Base-by-base conservation (phyloP, 2,797 vertebrate species). In the Vultur gryphus region DNA sequence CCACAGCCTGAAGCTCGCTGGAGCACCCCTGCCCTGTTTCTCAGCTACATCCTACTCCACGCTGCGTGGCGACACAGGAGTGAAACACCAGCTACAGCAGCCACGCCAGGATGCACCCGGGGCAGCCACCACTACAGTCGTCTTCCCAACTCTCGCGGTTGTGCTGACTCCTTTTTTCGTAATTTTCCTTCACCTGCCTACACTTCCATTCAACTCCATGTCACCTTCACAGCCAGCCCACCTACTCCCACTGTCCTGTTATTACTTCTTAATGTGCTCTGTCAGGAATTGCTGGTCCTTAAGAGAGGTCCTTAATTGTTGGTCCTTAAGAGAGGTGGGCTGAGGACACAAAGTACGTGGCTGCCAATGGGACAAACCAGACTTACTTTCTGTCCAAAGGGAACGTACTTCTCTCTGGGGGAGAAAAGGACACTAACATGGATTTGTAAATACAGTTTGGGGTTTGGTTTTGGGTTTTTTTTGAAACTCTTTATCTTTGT, bases 61-160 rank as follows among this genome's bases (percentile, higher is more conserved):
- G 76, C 35, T 48, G 28, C 2, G 0, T 8, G 17, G 55, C 2
- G 0, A 62, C 59, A 55, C 28, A 24, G 39, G 31, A 64, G 51
- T n/a, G 7, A 44, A 39, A 73, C n/a, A 75, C 31, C 61, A 80
- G 48, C 16, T 29, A 69, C 33, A 79, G 49, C 33, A 79, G 54
- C 25, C 54, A 25, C 0, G 0, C 10, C 15, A 59, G 77, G 37
- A 48, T n/a, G 29, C 14, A 13, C 26, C 9, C 0, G 1, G 17
- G 21, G 44, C 43, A 90, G 52, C 41, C 52, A 55, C 52, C 2
- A 3, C 52, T 46, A 70, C 70, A 57, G 28, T 9, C 2, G 1
- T 13, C 67, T 59, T 85, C 25, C 58, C 78, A 87, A 1, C 19
- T 39, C 35, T 13, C 37, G 13, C 5, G 0, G 8, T 28, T 10